Evolutionary conservation across 1,140 invertebrate species (phyloP), one percentile per base, ranked within the genome.

Genomic region (Drosophila subpulchrella): DNA sequence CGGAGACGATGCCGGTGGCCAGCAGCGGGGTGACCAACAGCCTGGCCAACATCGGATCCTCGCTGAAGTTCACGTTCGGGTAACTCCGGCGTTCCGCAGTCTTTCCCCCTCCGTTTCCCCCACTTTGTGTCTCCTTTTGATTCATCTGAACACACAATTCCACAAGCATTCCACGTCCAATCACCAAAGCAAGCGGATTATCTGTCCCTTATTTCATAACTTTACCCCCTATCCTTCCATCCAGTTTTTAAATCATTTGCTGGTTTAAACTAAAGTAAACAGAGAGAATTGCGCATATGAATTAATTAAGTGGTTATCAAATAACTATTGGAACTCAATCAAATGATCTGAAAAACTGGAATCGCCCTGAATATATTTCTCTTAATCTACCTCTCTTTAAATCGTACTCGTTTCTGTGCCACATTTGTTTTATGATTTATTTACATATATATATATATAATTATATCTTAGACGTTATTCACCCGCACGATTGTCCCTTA

Each of bases 1-100:
- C 96, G 75, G 96, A 97, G 93, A 97, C 96, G 59, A 96, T 96
- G 93, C 96, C 96, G 13, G 94, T 94, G 51, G 94, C 95, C 41
- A 96, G 95, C 34, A 88, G 75, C 32, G 84, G 79, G 0, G 95
- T 96, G 15, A 95, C 95, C 0, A 96, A 96, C 5, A 96, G 96
- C 82, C 93, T 97, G 58, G 96, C 95, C 54, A 96, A 95, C 86
- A 92, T 97, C 41, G 95, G 96, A 13, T 96, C 96, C 75, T 96
- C 95, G 81, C 94, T 97, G 54, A 97, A 97, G 93, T 94, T 97
- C 57, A 96, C 95, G 86, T 97, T 97, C 82, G 96, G 96, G 96
- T 97, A 94, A 95, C 94, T 93, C 36, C 57, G 30, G n/a, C 56
- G 13, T 36, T 54, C 30, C 32, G 36, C 32, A 20, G 7, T 20